Conservation (phyloP, 2,797 vertebrate species). For the Natrix natrix region DNA sequence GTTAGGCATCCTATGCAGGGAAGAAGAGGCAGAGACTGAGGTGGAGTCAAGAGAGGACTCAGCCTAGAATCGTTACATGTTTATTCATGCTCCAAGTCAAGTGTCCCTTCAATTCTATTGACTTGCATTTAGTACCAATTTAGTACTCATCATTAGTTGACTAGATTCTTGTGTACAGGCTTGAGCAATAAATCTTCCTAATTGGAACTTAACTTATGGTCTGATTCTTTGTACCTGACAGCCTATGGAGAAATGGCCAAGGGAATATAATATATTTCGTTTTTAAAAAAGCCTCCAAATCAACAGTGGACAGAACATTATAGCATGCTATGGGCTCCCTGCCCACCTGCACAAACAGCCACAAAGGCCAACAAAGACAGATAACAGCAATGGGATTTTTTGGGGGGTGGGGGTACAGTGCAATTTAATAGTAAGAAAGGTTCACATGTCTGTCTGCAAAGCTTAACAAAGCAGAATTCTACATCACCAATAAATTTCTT, state of each 20-base stretch:
- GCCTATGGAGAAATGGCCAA: background rate
- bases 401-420: background rate
- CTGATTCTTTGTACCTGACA: background rate
- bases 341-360: background rate
- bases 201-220: background rate
- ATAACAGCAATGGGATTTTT: background rate
- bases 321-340: background rate
- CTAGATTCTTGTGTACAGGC: background rate
- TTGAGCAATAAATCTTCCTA: background rate
- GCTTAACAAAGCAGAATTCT: background rate
- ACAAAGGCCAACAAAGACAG: background rate
- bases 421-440: background rate
- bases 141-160: background rate
- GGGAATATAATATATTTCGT: background rate
- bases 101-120: background rate
- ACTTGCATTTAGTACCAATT: background rate
- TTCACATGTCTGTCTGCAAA: background rate
- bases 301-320: background rate
- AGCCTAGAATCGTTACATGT: background rate
- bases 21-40: background rate
- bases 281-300: background rate
- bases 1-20: background rate
- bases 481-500: background rate
- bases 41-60: background rate
- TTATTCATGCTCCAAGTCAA: background rate